phyloP scores from a whole-genome alignment of 2,113 vertebrate species.

The Elachura formosa region DNA sequence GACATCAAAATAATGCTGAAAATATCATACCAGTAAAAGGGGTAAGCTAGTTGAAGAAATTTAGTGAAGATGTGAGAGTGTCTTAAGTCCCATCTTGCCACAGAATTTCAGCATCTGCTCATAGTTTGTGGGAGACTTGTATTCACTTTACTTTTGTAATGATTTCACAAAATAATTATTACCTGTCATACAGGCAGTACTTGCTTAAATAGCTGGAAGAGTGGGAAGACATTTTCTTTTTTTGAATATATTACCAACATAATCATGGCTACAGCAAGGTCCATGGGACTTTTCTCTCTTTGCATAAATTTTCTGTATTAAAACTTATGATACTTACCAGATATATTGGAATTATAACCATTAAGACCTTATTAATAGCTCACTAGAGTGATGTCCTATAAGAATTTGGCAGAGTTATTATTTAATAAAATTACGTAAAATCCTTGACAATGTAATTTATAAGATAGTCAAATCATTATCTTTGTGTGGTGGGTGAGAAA shows the following conservation, averaged over 20 bases:
- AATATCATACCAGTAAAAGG: not conserved
- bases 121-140: not conserved
- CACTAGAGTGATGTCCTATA: not conserved
- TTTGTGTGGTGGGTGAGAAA: not conserved
- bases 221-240: not conserved
- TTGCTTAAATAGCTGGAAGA: not conserved
- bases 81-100: not conserved
- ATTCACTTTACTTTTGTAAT: not conserved
- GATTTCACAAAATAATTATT: not conserved
- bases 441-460: slow-evolving; percentile 26
- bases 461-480: not conserved
- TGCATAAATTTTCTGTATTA: not conserved
- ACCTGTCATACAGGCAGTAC: not conserved
- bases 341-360: not conserved
- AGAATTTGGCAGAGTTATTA: slow-evolving; percentile 13
- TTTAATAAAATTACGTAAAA: slow-evolving; percentile 41
- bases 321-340: slow-evolving; percentile 1
- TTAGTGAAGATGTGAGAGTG: not conserved
- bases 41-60: not conserved
- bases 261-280: not conserved
- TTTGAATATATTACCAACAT: not conserved
- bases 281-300: not conserved
- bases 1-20: not conserved
- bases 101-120: not conserved
- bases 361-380: slow-evolving; percentile 31